Conservation (phyloP, 2,888 invertebrate species). For the Cheiracanthium punctorium region DNA sequence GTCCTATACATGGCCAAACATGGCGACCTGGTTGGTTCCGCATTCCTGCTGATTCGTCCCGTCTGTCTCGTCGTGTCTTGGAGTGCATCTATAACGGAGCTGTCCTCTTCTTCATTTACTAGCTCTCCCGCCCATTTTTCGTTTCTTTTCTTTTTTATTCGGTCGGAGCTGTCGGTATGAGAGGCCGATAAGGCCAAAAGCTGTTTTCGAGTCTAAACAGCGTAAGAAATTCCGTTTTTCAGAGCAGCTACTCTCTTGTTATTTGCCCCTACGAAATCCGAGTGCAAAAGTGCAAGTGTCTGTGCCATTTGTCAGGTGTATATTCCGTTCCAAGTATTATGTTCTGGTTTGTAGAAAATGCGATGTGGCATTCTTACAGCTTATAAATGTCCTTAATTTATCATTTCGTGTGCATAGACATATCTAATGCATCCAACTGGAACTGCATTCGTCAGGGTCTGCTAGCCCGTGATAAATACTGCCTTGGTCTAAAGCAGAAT, state of each 20-base stretch:
- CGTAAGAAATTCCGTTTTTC: conserved; percentile 9
- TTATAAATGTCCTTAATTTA: no score
- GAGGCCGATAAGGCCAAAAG: conserved; percentile 13
- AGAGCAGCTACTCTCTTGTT: neutral
- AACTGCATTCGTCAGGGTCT: no score
- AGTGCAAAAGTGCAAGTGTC: no score
- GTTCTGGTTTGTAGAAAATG: no score
- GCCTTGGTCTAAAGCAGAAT: no score
- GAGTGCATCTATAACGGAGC: conserved; percentile 20
- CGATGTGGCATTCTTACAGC: no score
- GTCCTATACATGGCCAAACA: neutral
- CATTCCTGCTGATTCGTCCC: neutral
- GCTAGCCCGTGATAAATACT: no score
- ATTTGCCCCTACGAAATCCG: neutral
- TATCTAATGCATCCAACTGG: no score
- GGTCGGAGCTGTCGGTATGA: neutral
- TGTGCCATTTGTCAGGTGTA: no score
- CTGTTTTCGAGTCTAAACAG: conserved; percentile 18
- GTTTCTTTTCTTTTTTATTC: neutral
- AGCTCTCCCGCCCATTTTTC: neutral
- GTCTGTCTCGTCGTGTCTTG: conserved; percentile 7
- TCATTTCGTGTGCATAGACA: no score
- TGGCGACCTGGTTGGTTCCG: neutral
- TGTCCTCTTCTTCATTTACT: conserved; percentile 15
- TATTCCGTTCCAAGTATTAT: no score